Percentiles rank a stretch among this genome's conserved stretches.
Evolutionary conservation across 2,113 vertebrate species (phyloP).

Genomic region (Apus apus): DNA sequence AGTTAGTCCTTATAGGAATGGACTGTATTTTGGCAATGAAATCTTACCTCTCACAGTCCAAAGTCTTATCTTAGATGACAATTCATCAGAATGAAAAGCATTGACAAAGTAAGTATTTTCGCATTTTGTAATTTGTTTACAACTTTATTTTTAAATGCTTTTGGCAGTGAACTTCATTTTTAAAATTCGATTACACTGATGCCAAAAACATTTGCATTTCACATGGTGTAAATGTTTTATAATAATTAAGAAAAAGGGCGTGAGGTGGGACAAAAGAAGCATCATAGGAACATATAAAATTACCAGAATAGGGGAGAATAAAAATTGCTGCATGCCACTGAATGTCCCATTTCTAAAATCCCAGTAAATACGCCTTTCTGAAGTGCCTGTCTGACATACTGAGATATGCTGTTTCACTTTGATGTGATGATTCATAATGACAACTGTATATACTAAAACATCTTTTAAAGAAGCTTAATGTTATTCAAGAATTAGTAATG

Average conservation of each 20-base stretch:
- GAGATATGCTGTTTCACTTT: neutral
- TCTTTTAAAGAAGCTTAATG: neutral
- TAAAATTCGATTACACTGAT: neutral
- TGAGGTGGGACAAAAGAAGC: neutral
- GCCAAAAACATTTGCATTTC: neutral
- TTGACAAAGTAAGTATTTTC: neutral
- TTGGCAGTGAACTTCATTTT: neutral
- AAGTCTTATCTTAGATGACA: neutral
- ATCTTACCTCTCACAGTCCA: neutral
- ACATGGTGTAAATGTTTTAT: neutral
- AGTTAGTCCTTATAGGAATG: neutral
- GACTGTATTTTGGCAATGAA: neutral
- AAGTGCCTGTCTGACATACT: neutral
- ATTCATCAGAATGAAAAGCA: neutral
- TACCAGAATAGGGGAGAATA: neutral
- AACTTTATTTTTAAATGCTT: slow-evolving; percentile 7
- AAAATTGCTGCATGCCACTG: neutral
- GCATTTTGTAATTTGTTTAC: neutral
- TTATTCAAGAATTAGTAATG: neutral
- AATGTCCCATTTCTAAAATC: neutral
- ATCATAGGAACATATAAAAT: neutral
- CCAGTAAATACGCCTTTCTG: neutral
- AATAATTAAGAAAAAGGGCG: neutral
- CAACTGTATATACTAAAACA: neutral
- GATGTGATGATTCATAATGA: neutral